Conservation (phyloP, 2,113 vertebrate species). For the Odontophorus gujanensis region DNA sequence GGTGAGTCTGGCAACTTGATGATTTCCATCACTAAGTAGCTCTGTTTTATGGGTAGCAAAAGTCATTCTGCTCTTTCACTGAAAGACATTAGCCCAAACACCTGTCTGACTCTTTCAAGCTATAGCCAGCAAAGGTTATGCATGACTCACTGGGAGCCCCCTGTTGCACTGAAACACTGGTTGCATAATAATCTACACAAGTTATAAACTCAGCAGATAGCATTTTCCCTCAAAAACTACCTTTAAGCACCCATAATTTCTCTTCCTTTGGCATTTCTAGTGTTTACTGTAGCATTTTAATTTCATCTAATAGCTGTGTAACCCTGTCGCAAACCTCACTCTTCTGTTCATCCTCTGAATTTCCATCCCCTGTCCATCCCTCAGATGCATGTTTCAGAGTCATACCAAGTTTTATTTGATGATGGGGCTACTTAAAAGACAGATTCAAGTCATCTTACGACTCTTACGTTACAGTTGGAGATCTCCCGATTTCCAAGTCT, state of each 20-base stretch:
- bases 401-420: not conserved
- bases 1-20: not conserved
- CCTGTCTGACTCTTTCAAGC: not conserved
- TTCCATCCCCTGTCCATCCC: not conserved
- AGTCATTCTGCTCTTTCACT: not conserved
- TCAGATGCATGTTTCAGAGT: not conserved
- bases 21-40: not conserved
- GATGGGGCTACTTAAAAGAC: not conserved
- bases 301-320: not conserved
- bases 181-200: not conserved
- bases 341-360: not conserved
- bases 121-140: not conserved
- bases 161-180: not conserved
- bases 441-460: not conserved
- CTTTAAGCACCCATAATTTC: not conserved
- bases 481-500: not conserved
- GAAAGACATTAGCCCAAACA: not conserved
- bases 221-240: not conserved
- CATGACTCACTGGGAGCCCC: not conserved
- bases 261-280: not conserved
- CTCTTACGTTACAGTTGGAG: not conserved
- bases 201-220: not conserved
- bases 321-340: not conserved
- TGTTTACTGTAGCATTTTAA: not conserved
- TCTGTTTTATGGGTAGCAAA: not conserved